phyloP scores from a whole-genome alignment of 2,888 invertebrate species.

The Neelides folsomi region DNA sequence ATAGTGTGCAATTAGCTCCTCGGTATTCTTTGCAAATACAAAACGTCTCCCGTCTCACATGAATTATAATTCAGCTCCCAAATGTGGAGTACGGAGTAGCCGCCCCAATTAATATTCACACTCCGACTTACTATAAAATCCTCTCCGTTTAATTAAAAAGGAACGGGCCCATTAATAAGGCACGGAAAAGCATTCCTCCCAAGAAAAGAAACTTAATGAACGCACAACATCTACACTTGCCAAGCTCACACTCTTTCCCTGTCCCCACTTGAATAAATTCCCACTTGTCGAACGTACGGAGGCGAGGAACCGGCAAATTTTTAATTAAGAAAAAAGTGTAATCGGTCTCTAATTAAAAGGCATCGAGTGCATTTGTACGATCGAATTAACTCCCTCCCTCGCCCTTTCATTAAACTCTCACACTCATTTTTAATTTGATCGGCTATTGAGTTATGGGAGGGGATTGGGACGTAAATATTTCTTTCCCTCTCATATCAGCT shows the following conservation, averaged over 20 bases:
- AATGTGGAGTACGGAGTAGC: conserved; percentile 3
- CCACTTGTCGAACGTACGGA: neutral
- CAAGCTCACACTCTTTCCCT: conserved; percentile 7
- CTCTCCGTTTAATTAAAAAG: conserved; percentile 10
- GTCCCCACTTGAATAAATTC: conserved; percentile 2
- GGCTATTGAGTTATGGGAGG: conserved; percentile 20
- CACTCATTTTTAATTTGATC: conserved; percentile 21
- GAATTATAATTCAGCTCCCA: conserved; percentile 1
- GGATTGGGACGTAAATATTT: too few relatives aligned
- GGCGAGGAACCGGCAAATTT: conserved; percentile 6
- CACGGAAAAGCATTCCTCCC: conserved; percentile 1
- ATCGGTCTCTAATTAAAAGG: conserved; percentile 33
- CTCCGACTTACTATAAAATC: conserved; percentile 2
- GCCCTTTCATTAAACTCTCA: neutral
- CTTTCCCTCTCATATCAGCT: too few relatives aligned
- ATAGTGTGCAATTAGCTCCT: conserved; percentile 19
- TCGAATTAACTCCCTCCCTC: conserved; percentile 15
- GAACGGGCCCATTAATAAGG: conserved; percentile 9
- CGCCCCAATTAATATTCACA: neutral
- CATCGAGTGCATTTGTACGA: conserved; percentile 33
- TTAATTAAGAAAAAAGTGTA: conserved; percentile 28
- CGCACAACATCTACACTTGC: neutral
- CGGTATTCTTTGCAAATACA: conserved; percentile 11
- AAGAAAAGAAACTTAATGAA: conserved; percentile 1
- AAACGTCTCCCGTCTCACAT: conserved; percentile 4